Percentiles rank a stretch among this genome's conserved stretches.
phyloP scores from a whole-genome alignment of 2,888 invertebrate genomes.

The Conchocele bisecta region DNA sequence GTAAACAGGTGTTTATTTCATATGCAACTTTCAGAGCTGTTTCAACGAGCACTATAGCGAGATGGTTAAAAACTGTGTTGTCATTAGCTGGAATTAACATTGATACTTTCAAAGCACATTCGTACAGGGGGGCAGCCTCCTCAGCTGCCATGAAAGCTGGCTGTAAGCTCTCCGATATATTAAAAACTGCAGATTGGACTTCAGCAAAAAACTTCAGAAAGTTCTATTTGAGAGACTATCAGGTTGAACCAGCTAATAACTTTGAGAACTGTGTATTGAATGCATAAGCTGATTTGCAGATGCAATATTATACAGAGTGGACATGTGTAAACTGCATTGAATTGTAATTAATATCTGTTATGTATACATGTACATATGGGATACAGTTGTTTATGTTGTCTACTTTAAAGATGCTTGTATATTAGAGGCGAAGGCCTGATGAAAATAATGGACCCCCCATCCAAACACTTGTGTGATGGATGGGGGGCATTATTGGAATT shows the following conservation, averaged over 20 bases:
- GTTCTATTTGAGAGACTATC: slow-evolving; percentile 15
- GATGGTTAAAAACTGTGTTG: slow-evolving; percentile 16
- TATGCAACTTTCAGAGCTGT: slow-evolving; percentile 10
- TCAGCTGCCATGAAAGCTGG: slow-evolving; percentile 13
- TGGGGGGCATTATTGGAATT: too few species aligned
- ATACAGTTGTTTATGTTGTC: too few species aligned
- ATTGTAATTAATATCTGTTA: too few species aligned
- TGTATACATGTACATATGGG: too few species aligned
- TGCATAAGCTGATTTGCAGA: too few species aligned
- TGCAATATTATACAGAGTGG: too few species aligned
- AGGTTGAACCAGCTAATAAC: neutral
- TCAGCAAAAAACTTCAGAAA: slow-evolving; percentile 23
- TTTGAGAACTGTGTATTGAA: too few species aligned
- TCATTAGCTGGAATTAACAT: neutral
- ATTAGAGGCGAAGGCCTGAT: too few species aligned
- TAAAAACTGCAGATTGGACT: slow-evolving; percentile 27
- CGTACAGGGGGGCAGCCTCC: slow-evolving; percentile 15
- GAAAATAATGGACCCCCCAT: too few species aligned
- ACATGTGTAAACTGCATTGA: too few species aligned
- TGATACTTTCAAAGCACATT: slow-evolving; percentile 19
- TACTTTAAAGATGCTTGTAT: too few species aligned
- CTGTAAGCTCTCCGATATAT: slow-evolving; percentile 11
- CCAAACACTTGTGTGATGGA: too few species aligned
- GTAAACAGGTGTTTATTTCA: slow-evolving; percentile 2
- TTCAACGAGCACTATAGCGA: slow-evolving; percentile 14